Evolutionary conservation across 2,797 vertebrate species (phyloP).

Genomic region (Acipenser transmontanus): DNA sequence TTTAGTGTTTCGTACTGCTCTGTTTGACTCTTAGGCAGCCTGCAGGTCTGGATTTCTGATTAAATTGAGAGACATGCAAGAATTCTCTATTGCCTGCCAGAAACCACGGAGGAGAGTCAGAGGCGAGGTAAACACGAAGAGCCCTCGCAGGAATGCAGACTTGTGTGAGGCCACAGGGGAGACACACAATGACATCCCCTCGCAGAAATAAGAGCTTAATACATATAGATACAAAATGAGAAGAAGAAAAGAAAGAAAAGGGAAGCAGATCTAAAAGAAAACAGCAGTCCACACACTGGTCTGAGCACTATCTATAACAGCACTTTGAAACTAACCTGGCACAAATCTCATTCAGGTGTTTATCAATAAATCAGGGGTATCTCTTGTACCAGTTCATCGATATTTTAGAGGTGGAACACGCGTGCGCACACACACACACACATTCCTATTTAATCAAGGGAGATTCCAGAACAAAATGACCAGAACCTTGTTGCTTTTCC

Average conservation of each 20-base stretch:
- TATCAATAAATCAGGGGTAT: too few relatives aligned
- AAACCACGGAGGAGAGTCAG: conserved; percentile 62
- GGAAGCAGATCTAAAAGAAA: conserved; percentile 6
- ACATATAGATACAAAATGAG: conserved; percentile 6
- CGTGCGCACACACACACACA: too few relatives aligned
- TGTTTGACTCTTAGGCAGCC: conserved; percentile 58
- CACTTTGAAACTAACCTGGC: too few relatives aligned
- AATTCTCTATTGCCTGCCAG: conserved; percentile 69
- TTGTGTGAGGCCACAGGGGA: conserved; percentile 41
- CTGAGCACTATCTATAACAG: too few relatives aligned
- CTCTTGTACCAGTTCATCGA: too few relatives aligned
- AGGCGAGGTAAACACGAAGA: conserved; percentile 71
- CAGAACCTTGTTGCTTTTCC: neutral
- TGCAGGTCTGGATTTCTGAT: conserved; percentile 68
- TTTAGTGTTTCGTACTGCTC: conserved; percentile 57
- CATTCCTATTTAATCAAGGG: conserved; percentile 9
- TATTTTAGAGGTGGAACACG: too few relatives aligned
- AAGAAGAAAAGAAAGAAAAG: neutral
- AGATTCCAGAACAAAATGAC: conserved; percentile 2
- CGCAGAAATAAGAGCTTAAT: conserved; percentile 31
- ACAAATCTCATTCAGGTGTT: too few relatives aligned
- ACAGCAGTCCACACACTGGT: too few relatives aligned
- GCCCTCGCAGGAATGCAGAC: conserved; percentile 63
- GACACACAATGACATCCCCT: conserved; percentile 49
- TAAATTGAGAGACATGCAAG: conserved; percentile 76